phyloP scores from a whole-genome alignment of 2,797 vertebrate species.

The Phylloscopus collybita region DNA sequence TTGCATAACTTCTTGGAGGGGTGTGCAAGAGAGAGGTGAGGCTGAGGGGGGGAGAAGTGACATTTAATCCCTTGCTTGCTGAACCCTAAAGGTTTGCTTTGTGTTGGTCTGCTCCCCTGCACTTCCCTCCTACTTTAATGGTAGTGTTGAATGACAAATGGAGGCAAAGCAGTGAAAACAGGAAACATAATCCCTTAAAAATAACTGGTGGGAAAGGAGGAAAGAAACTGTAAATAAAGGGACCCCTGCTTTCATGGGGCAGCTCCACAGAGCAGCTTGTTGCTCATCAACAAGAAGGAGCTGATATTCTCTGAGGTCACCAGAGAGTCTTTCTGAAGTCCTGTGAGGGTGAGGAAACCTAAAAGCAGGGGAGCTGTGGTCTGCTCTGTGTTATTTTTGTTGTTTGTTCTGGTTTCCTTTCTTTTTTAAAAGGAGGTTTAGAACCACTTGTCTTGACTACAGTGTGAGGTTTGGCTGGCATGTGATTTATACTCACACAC shows the following conservation, averaged over 20 bases:
- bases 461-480: background rate
- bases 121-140: constrained; percentile 27
- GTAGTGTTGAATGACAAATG: constrained; percentile 44
- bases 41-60: background rate
- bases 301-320: background rate
- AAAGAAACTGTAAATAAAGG: constrained; percentile 21
- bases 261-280: background rate
- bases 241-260: background rate
- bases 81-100: constrained; percentile 28
- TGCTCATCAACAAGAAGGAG: background rate
- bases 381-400: background rate
- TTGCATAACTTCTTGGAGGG: background rate
- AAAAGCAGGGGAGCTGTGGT: background rate
- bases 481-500: background rate
- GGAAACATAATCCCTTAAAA: constrained; percentile 70
- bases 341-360: background rate
- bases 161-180: constrained; percentile 72
- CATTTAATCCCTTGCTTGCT: constrained; percentile 31
- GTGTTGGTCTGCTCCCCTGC: background rate
- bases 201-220: constrained; percentile 55
- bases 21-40: background rate
- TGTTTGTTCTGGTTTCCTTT: background rate
- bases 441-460: background rate
- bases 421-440: background rate
- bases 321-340: background rate